phyloP scores from a whole-genome alignment of 2,113 vertebrate genomes.

The Catharus fuscescens region DNA sequence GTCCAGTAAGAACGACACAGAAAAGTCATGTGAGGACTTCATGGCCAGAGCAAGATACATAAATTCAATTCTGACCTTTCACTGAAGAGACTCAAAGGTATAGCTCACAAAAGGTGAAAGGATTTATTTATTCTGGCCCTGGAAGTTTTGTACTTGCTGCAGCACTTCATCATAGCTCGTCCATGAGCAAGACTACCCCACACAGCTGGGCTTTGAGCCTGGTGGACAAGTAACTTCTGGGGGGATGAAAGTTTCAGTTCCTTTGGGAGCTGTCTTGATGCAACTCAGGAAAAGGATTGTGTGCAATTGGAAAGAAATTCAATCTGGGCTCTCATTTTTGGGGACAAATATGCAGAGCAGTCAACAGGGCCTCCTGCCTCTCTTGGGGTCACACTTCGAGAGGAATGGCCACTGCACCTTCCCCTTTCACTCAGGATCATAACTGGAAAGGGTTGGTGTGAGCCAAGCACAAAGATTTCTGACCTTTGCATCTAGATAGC shows the following conservation, averaged over 20 bases:
- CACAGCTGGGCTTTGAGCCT: background rate
- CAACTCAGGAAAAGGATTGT: background rate
- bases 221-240: background rate
- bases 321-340: background rate
- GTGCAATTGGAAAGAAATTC: background rate
- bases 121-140: background rate
- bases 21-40: background rate
- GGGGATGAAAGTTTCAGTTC: background rate
- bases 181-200: rapidly evolving
- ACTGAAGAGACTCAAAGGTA: background rate
- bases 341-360: background rate
- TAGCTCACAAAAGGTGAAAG: background rate
- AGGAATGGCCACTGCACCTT: background rate
- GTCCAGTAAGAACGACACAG: rapidly evolving
- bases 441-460: background rate
- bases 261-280: background rate
- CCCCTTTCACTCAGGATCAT: background rate
- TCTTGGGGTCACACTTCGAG: background rate
- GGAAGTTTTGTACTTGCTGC: background rate
- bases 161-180: background rate
- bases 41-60: background rate
- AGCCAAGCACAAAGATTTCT: background rate
- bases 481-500: background rate
- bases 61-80: background rate
- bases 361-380: background rate